Conservation (phyloP, 2,797 vertebrate genomes). For the Cyprinella venusta region DNA sequence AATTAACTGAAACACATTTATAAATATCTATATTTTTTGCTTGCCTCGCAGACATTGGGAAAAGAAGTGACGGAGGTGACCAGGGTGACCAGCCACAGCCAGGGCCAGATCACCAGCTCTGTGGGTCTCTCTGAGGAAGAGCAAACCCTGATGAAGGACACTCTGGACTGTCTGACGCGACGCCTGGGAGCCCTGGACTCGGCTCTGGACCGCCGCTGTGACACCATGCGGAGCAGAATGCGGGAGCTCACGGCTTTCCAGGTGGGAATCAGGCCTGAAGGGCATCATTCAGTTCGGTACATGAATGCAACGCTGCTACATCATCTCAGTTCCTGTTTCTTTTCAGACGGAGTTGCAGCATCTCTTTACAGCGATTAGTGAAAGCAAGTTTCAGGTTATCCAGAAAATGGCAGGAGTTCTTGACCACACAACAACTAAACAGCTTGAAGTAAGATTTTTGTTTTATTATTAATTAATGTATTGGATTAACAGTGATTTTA, state of each 20-base stretch:
- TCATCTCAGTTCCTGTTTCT: conserved; percentile 19
- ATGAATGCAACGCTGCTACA: neutral
- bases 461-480: conserved; percentile 5
- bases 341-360: conserved; percentile 89
- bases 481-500: neutral
- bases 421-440: conserved; percentile 87
- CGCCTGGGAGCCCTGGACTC: conserved; percentile 86
- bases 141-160: conserved; percentile 78
- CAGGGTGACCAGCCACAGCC: conserved; percentile 87
- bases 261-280: conserved; percentile 67
- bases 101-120: conserved; percentile 79
- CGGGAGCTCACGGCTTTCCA: conserved; percentile 88
- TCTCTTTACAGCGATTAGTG: conserved; percentile 85
- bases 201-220: conserved; percentile 84
- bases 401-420: conserved; percentile 86
- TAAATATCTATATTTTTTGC: conserved; percentile 7
- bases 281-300: neutral
- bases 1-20: conserved; percentile 45
- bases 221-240: conserved; percentile 85
- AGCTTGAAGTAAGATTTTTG: conserved; percentile 84
- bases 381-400: conserved; percentile 88
- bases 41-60: conserved; percentile 81
- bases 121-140: conserved; percentile 80
- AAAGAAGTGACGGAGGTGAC: conserved; percentile 89
- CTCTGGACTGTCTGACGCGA: conserved; percentile 84